These are phyloP conservation scores for Poecile montanus DNA, from an alignment of 2,797 vertebrate species.

Conservation along the genomic window DNA sequence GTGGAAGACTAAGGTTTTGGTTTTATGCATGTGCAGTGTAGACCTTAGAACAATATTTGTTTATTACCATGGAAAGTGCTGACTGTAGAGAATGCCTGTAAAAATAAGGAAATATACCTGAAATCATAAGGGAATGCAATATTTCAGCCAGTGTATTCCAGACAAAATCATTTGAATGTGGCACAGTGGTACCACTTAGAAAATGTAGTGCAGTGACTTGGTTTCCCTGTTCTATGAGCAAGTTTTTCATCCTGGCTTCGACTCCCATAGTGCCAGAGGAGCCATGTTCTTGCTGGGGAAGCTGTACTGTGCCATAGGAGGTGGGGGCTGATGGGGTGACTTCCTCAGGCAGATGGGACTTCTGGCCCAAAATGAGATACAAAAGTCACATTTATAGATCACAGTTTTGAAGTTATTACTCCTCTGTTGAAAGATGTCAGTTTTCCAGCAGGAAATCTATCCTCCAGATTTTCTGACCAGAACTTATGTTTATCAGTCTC, in stretches of 20 bases:
- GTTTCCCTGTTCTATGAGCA: neutral
- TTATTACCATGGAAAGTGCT: neutral
- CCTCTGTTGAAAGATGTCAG: neutral
- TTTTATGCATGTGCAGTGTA: neutral
- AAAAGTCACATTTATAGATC: neutral
- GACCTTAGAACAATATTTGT: neutral
- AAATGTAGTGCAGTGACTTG: neutral
- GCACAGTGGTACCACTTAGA: neutral
- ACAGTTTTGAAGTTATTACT: neutral
- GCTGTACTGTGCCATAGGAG: neutral
- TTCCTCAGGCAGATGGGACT: neutral
- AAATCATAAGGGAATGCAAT: neutral
- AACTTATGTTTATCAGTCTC: constrained; percentile 45
- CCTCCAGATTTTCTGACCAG: constrained; percentile 20
- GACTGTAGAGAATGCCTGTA: neutral
- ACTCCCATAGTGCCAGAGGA: neutral
- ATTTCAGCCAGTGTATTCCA: neutral
- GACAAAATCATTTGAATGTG: neutral
- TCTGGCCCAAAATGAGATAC: neutral
- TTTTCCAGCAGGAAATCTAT: constrained; percentile 5
- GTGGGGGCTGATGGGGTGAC: neutral
- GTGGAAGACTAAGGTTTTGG: neutral
- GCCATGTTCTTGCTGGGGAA: rapidly evolving
- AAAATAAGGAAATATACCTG: neutral
- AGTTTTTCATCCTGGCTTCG: neutral